These are phyloP conservation scores for Melikaiella ostensackeni DNA, from an alignment of 2,888 invertebrate species.

Conservation along the genomic window DNA sequence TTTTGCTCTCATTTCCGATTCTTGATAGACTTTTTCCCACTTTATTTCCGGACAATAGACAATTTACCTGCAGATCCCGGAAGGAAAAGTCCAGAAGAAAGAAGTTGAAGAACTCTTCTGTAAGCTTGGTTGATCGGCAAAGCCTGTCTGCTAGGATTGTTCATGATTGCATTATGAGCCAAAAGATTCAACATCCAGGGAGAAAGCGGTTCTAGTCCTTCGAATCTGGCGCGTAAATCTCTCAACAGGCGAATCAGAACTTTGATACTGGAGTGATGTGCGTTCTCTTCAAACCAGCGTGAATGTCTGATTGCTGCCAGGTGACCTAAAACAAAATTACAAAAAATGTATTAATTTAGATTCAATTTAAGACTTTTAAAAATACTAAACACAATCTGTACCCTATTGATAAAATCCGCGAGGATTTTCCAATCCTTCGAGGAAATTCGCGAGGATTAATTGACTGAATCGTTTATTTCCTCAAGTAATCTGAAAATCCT, in stretches of 20 bases:
- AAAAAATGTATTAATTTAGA: not conserved
- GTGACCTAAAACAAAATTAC: conserved; percentile 80
- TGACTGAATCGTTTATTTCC: too few species aligned
- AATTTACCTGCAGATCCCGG: conserved; percentile 90
- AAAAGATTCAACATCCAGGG: conserved; percentile 98
- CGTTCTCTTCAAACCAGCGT: conserved; percentile 99
- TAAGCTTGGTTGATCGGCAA: conserved; percentile 94
- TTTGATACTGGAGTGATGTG: conserved; percentile 97
- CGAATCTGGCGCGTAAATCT: conserved; percentile 93
- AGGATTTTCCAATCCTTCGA: too few species aligned
- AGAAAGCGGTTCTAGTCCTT: conserved; percentile 92
- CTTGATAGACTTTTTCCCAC: too few species aligned
- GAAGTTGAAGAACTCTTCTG: conserved; percentile 90
- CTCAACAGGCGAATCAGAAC: conserved; percentile 95
- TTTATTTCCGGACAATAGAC: too few species aligned
- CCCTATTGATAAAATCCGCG: too few species aligned
- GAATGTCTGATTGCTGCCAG: conserved; percentile 96
- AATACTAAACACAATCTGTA: too few species aligned
- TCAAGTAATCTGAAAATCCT: too few species aligned
- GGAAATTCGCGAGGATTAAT: too few species aligned
- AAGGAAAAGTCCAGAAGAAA: conserved; percentile 96
- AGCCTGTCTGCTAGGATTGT: conserved; percentile 95
- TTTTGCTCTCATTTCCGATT: not conserved
- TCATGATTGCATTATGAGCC: conserved; percentile 97
- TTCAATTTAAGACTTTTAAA: too few species aligned